Evolutionary conservation across 1,140 invertebrate genomes (phyloP), one percentile per base, ranked within the genome.

Genomic region (Zaprionus davidi): DNA sequence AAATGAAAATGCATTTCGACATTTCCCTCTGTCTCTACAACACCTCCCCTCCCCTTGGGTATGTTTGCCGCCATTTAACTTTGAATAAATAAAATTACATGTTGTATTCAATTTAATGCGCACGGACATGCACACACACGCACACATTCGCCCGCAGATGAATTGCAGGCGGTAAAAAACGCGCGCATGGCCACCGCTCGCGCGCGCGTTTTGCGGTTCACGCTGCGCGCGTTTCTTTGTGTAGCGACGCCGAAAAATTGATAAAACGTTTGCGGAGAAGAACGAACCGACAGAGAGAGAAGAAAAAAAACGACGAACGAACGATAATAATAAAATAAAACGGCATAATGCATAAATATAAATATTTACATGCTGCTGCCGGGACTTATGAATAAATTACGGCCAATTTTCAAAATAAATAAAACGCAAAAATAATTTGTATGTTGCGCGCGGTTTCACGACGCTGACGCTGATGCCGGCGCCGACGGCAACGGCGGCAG

Each of bases 401-500:
- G 83, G 77, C 73, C 83, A 87, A 87, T 87, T 87, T 87, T 87
- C 83, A 87, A 87, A 87, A 87, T 87, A 87, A 87, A 87, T 87
- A 87, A 87, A 87, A 88, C 79, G 80, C 68, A 88, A 88, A 87
- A 88, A 83, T 88, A 87, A 87, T 87, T 83, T 87, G 80, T 87
- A 78, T 84, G 59, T 44, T 71, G 59, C 70, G 68, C 65, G 81
- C 67, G 81, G 81, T 83, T 83, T 83, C 41, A 41, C 12, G 38
- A 51, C 51, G 58, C 3, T 9, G 41, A 38, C 59, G 69, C 20
- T 26, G 44, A 36, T 72, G 71, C 59, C 63, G 66, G 17, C 41
- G 41, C 1, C 41, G 3, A 17, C 41, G n/a, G 15, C 41, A 17
- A 6, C n/a, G n/a, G 15, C 41, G n/a, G 46, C 46, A 22, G 3